Base-by-base conservation (phyloP, 2,113 vertebrate species). In the Eptesicus fuscus region DNA sequence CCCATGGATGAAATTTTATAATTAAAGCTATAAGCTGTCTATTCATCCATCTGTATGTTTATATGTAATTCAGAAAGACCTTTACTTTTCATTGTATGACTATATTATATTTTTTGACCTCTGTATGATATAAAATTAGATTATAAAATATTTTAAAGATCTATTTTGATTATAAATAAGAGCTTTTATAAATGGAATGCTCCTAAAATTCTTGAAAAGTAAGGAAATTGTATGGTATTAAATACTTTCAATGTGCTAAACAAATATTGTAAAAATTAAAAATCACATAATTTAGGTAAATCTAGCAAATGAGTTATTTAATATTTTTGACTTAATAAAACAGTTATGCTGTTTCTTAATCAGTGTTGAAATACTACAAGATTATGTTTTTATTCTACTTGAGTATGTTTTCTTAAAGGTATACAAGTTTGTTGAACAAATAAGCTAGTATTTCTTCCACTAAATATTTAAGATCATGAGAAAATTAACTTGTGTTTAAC, bases 241-340 rank as follows among this genome's bases (percentile, higher is more conserved):
- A 20, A 47, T 63, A 59, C 4, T 17, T 71, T n/a, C 37, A 61
- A 74, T 49, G 51, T 76, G 32, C 17, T 80, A 74, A 89, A 56
- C 82, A 94, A 80, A 78, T 88, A 56, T 88, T 94, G 44, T 53
- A 88, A 91, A 67, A 91, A 77, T 53, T 80, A 4, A 85, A 89
- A 16, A 79, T 92, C 14, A 83, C 35, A 49, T 69, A 77, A 82
- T 92, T 76, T 85, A 94, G 28, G 17, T 71, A 92, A 84, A 76
- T 79, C 35, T 69, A 69, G 67, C 40, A 74, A 79, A 79, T 92
- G 17, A 94, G 14, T 73, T 9, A 49, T 84, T 93, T 40, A 83
- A 30, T 94, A 42, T 67, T 83, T 96, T 96, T 89, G 63, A 85
- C 69, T 90, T 90, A 70, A 80, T 71, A 67, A 92, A 67, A 63